Evolutionary conservation across 1,140 invertebrate genomes (phyloP).

Genomic region (Dinothrombium tinctorium): DNA sequence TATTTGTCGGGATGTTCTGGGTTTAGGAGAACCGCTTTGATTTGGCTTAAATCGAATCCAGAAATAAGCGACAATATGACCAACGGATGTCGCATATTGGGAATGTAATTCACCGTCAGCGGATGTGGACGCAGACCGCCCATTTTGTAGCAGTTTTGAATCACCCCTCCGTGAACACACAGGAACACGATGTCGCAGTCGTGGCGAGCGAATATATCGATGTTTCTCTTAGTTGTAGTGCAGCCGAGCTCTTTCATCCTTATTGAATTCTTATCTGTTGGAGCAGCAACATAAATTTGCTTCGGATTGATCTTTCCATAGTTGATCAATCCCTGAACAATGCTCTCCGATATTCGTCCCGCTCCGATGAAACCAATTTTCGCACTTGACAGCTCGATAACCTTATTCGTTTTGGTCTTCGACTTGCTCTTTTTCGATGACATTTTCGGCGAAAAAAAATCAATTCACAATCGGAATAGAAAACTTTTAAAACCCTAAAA

Average conservation of each 20-base stretch:
- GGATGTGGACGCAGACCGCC: conserved; percentile 9
- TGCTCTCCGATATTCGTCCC: conserved; percentile 9
- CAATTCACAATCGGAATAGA: too few relatives aligned
- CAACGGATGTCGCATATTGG: conserved; percentile 6
- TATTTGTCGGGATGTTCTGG: conserved; percentile 13
- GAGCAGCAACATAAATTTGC: conserved; percentile 10
- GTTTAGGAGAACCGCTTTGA: conserved; percentile 8
- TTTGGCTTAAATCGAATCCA: conserved; percentile 4
- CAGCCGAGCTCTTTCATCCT: conserved; percentile 9
- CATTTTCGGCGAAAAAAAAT: too few relatives aligned
- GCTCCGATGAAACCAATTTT: conserved; percentile 13
- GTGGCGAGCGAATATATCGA: conserved; percentile 10
- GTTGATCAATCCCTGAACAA: conserved; percentile 8
- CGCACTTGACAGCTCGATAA: conserved; percentile 1
- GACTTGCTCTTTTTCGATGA: background rate
- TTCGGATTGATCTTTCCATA: conserved; percentile 7
- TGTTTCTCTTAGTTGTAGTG: conserved; percentile 4
- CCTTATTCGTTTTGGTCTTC: background rate
- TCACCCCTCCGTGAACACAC: conserved; percentile 9
- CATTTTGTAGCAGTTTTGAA: conserved; percentile 7
- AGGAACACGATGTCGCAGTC: conserved; percentile 13
- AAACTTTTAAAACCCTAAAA: too few relatives aligned
- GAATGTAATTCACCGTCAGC: conserved; percentile 10
- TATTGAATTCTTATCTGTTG: conserved; percentile 5
- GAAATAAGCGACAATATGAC: conserved; percentile 9